Evolutionary conservation across 2,797 vertebrate species (phyloP), one percentile per base, ranked within the genome.

Genomic region (Hemibagrus guttatus): DNA sequence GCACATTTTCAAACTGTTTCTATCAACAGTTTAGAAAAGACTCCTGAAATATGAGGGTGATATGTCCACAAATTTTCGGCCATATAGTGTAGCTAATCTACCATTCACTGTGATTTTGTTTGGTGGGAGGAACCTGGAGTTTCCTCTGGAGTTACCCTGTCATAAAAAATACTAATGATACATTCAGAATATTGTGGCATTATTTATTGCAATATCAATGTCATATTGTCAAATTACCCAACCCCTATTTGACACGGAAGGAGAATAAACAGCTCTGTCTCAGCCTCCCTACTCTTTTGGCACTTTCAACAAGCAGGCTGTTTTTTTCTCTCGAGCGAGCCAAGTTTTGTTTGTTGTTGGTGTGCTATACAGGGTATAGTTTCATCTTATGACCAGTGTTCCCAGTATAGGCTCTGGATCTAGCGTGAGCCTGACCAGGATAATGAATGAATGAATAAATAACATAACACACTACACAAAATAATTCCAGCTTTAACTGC

Each of bases 131-230:
- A 26, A 28, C 26, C 21, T 28, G 14, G 13, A 17, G 12, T 54
- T 19, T 28, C 72, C 26, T 39, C 12, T 17, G 8, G 19, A 39
- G 35, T 58, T 79, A 39, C 54, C 35, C 8, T 6, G 54, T 16
- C 21, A n/a, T 63, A 81, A 81, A 11, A 26, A 16, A 5, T 26
- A 17, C 23, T 74, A 21, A 79, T 31, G 26, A 8, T n/a, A 54
- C n/a, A 76, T 35, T 61, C 11, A 81, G 35, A 63, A 35, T 63
- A 46, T n/a, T 17, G 58, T 42, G 35, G 23, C 21, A 42, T 26
- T 61, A 61, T 59, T 63, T 63, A 81, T 81, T 81, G 56, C 31
- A 80, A 42, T 80, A 39, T 80, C 56, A 63, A 81, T 81, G 63
- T 46, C 35, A 63, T n/a, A 46, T 4, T 63, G 35, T 63, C 79